Percentiles rank a stretch among this genome's conserved stretches.
These are phyloP conservation scores for Diplolepis rosae DNA, from an alignment of 2,888 invertebrate genomes.

Conservation along the genomic window DNA sequence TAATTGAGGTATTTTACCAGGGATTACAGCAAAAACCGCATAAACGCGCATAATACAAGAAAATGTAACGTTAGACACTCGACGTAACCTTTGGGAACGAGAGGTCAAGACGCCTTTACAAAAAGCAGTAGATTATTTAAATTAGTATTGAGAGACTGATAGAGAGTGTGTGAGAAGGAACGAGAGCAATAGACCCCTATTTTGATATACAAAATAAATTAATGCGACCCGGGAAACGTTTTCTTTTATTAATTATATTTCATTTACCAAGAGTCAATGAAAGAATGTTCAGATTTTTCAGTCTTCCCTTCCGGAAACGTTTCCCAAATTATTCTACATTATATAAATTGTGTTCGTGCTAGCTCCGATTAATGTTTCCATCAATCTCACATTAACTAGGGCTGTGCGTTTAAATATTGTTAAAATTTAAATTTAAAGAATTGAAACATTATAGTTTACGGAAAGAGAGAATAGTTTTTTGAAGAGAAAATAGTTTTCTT, in stretches of 20 bases:
- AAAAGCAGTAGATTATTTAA: neutral
- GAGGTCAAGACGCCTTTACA: neutral
- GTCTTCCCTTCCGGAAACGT: constrained; percentile 5
- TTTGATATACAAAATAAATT: neutral
- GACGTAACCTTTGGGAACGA: neutral
- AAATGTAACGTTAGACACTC: constrained; percentile 6
- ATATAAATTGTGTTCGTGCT: neutral
- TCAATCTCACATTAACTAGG: neutral
- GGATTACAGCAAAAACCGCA: constrained; percentile 1
- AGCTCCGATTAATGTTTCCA: neutral
- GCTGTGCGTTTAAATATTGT: constrained; percentile 3
- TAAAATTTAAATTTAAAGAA: neutral
- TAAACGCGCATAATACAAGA: constrained; percentile 23
- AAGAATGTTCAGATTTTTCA: neutral
- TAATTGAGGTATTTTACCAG: neutral
- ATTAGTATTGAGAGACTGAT: constrained; percentile 26
- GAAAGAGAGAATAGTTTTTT: neutral
- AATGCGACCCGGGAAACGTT: neutral
- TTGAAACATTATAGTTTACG: neutral
- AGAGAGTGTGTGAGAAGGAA: constrained; percentile 5
- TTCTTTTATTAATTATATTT: neutral
- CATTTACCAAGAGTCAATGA: neutral
- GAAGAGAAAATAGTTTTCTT: neutral
- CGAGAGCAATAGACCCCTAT: neutral
- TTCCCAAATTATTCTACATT: constrained; percentile 3